phyloP scores from a whole-genome alignment of 2,888 invertebrate species.

The Caenorhabditis becei region DNA sequence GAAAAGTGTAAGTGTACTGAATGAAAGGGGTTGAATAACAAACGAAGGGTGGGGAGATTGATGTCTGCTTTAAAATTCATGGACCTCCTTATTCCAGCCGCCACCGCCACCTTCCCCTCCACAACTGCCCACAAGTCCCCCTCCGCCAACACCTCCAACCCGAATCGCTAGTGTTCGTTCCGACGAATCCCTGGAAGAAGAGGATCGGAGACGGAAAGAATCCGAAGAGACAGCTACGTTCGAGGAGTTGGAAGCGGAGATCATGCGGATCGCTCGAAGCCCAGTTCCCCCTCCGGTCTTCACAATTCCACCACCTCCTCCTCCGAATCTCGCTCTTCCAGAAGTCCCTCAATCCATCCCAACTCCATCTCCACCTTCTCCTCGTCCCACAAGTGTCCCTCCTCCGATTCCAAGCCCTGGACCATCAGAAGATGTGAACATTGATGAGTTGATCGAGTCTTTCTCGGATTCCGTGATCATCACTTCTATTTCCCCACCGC shows the following conservation, averaged over 20 bases:
- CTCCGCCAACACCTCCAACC: constrained; percentile 39
- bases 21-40: constrained; percentile 36
- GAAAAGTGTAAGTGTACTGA: constrained; percentile 40
- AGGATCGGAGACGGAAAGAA: constrained; percentile 44
- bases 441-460: constrained; percentile 50
- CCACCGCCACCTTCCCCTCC: constrained; percentile 39
- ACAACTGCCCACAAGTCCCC: constrained; percentile 39
- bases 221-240: constrained; percentile 50
- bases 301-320: constrained; percentile 51
- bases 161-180: constrained; percentile 36
- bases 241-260: constrained; percentile 57
- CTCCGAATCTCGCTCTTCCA: constrained; percentile 37
- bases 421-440: constrained; percentile 43
- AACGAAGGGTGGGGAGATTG: constrained; percentile 9
- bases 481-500: constrained; percentile 32
- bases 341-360: constrained; percentile 16
- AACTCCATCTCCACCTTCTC: constrained; percentile 50
- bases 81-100: constrained; percentile 25
- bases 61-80: constrained; percentile 12
- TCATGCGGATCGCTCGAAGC: constrained; percentile 31
- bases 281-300: constrained; percentile 53
- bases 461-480: constrained; percentile 49
- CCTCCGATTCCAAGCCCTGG: constrained; percentile 52
- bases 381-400: constrained; percentile 50
- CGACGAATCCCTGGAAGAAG: constrained; percentile 56